Evolutionary conservation across 2,797 vertebrate genomes (phyloP).

Genomic region (Tragopan temminckii): DNA sequence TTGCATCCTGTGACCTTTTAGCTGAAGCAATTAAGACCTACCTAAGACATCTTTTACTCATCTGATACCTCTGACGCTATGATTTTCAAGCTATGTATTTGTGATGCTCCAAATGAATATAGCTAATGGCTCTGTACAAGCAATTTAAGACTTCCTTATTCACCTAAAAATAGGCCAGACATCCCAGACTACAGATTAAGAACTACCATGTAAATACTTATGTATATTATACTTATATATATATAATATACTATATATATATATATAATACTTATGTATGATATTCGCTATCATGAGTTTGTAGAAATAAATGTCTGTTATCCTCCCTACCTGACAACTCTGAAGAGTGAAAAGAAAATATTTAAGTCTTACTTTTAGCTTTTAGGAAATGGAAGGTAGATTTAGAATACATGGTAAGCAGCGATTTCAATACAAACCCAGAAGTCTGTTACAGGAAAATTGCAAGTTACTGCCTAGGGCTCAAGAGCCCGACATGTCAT

Average conservation of each 20-base stretch:
- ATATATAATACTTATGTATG: not conserved
- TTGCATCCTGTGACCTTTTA: not conserved
- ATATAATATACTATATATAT: too few relatives aligned
- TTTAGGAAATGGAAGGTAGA: not conserved
- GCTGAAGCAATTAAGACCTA: not conserved
- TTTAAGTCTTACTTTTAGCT: conserved; percentile 16
- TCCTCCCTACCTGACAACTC: not conserved
- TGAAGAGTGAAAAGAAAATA: not conserved
- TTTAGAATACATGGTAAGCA: conserved; percentile 7
- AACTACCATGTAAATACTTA: not conserved
- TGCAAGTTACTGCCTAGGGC: conserved; percentile 26
- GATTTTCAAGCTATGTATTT: not conserved
- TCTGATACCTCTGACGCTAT: not conserved
- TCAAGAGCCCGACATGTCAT: not conserved
- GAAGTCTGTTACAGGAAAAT: not conserved
- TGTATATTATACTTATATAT: too few relatives aligned
- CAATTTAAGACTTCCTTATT: not conserved
- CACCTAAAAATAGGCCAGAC: conserved; percentile 4
- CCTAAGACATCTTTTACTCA: not conserved
- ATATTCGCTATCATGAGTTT: not conserved
- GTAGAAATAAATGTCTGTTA: conserved; percentile 7
- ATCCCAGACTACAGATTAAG: not conserved
- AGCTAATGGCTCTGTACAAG: not conserved
- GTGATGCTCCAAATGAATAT: not conserved
- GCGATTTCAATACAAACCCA: conserved; percentile 8